Base-by-base conservation (phyloP, 2,113 vertebrate species). In the Enhydra lutris region DNA sequence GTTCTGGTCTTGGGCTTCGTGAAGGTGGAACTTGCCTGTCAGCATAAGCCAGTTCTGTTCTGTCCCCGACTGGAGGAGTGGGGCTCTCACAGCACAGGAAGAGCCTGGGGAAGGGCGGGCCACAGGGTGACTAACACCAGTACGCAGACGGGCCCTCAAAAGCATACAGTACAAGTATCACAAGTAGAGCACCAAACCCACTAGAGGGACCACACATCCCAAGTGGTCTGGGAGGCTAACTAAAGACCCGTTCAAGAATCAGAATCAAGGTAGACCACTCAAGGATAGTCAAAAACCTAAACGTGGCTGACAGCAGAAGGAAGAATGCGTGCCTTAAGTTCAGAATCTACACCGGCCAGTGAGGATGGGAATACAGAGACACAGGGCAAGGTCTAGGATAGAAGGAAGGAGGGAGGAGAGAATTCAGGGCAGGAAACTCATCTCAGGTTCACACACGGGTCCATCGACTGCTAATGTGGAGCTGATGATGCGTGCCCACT, bases 381-480 rank as follows among this genome's bases (percentile, higher is more conserved):
- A 79, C 18, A 21, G 6, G 42, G 63, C 50, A 91, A 45, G 12
- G 29, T 42, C n/a, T 18, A 36, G 45, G 18, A 52, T 0, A 61
- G 23, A 24, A 14, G 13, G 34, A 59, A 86, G 18, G 36, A 42
- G 81, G 12, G n/a, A 47, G 29, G 83, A 74, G 74, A 90, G 26
- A 74, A 89, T 57, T 79, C 20, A 24, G 52, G 74, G 23, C 34
- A 85, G 47, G 14, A 59, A 65, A 12, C 67, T 4, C 29, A 67
- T 34, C 21, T 67, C 73, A 80, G 50, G 26, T 34, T 47, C 92
- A 80, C 34, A 61, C 4, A 17, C 10, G 50, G 63, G 47, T 34
- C 17, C 12, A 15, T 3, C 0, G 10, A 2, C 2, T 0, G 4
- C 4, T 15, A 14, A 23, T 0, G 15, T 0, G 45, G 39, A 61